Base-by-base conservation (phyloP, 2,797 vertebrate genomes). In the Chaetophractus vellerosus region DNA sequence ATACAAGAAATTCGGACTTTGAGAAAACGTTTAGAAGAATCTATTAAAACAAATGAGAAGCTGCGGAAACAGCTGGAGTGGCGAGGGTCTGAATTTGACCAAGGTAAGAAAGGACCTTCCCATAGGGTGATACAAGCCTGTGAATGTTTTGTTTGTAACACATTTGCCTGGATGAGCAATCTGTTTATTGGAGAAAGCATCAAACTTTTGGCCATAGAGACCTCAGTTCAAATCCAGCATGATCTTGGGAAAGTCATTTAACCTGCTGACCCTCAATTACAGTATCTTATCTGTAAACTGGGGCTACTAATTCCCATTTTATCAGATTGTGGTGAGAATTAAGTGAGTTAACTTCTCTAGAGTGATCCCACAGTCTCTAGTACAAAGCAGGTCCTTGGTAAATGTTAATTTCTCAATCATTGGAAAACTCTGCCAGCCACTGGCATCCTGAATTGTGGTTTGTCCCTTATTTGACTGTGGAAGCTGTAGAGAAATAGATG, bases 1-100 rank as follows among this genome's bases (percentile, higher is more conserved):
- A 98, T 99, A 76, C 99, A 99, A 96, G 99, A 99, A 98, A 99
- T 99, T 96, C 98, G 99, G 95, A 98, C 99, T 85, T 97, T 99
- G 96, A 98, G 99, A 79, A 98, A 98, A 80, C 99, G 98, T 55
- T 98, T 99, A 84, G 99, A 99, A 97, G 99, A 99, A 96, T 99
- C 99, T 94, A 99, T 99, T 97, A 98, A 98, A 97, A 99, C 99
- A 95, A 99, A 99, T 2, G 99, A 99, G 97, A 98, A 98, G 12
- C 99, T 99, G 48, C 98, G 99, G 94, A 99, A 99, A 95, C 99
- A 99, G 98, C 98, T 99, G 94, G 99, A 99, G 98, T 99, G 96
- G 96, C 99, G 98, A 95, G 98, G 99, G 15, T 97, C 98, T 91
- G 99, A 99, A 83, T 98, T 97, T 96, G 99, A 99, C 96, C 98